Conservation (phyloP, 2,888 invertebrate species). For the Orchestes rusci region DNA sequence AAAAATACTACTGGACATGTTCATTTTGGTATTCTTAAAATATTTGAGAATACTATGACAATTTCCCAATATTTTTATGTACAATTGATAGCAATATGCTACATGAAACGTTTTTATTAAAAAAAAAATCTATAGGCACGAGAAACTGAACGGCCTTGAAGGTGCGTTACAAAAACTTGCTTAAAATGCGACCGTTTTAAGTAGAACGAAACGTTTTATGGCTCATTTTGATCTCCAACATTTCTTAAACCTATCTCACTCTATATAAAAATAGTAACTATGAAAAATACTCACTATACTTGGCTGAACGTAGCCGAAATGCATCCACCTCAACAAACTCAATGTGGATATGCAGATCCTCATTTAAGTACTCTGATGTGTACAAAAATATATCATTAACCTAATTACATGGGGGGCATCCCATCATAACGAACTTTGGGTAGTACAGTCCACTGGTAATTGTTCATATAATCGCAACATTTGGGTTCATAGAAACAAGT, state of each 20-base stretch:
- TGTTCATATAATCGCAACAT: conserved; percentile 73
- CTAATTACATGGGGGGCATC: conserved; percentile 66
- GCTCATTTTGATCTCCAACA: no score
- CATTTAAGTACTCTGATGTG: conserved; percentile 14
- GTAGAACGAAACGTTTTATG: no score
- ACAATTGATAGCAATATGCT: conserved; percentile 35
- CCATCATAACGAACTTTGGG: conserved; percentile 76
- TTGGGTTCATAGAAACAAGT: conserved; percentile 70
- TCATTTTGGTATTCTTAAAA: conserved; percentile 23
- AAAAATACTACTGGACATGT: conserved; percentile 27
- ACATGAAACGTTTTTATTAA: conserved; percentile 14
- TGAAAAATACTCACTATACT: conserved; percentile 19
- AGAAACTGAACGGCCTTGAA: no score
- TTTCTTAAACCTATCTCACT: conserved; percentile 20
- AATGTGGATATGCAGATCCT: no score
- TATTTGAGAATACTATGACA: conserved; percentile 24
- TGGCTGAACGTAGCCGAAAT: conserved; percentile 1
- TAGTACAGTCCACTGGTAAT: conserved; percentile 65
- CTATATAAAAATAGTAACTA: conserved; percentile 21
- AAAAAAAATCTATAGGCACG: no score
- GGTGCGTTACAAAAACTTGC: conserved; percentile 4
- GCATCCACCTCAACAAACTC: no score
- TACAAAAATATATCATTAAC: conserved; percentile 14
- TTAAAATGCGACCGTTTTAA: no score
- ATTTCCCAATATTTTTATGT: no score